Conservation (phyloP, 2,797 vertebrate species). For the Aplochiton taeniatus region DNA sequence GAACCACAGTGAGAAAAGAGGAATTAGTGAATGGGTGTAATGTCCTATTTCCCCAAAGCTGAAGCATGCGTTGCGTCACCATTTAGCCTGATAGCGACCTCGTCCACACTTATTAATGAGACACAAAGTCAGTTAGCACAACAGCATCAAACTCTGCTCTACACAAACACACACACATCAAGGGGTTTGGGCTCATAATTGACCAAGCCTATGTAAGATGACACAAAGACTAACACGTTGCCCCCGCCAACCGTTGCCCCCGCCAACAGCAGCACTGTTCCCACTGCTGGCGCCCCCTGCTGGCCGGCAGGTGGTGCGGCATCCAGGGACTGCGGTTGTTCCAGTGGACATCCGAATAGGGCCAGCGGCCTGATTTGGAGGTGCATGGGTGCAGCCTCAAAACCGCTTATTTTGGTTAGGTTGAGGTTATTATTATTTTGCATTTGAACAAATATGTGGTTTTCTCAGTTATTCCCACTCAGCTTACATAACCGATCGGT, state of each 20-base stretch:
- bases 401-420: too few relatives aligned
- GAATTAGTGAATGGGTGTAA: slow-evolving; percentile 14
- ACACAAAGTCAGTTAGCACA: slow-evolving; percentile 22
- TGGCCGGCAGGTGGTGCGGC: slow-evolving; percentile 51
- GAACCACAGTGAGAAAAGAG: slow-evolving; percentile 33
- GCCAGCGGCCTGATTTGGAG: slow-evolving; percentile 55
- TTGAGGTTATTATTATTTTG: too few relatives aligned
- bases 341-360: slow-evolving; percentile 71
- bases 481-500: too few relatives aligned
- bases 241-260: slow-evolving; percentile 48
- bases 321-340: slow-evolving; percentile 73
- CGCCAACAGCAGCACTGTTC: slow-evolving; percentile 57
- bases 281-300: slow-evolving; percentile 49
- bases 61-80: slow-evolving; percentile 22
- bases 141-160: too few relatives aligned
- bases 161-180: too few relatives aligned
- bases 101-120: slow-evolving; percentile 10
- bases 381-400: not conserved
- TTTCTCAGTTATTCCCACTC: too few relatives aligned
- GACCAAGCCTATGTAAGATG: too few relatives aligned
- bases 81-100: slow-evolving; percentile 20
- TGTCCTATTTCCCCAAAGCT: slow-evolving; percentile 28
- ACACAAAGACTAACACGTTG: slow-evolving; percentile 7
- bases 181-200: too few relatives aligned
- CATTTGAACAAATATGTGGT: too few relatives aligned